These are phyloP conservation scores for Sparidentex hasta DNA, from an alignment of 2,797 vertebrate genomes.

Conservation along the genomic window DNA sequence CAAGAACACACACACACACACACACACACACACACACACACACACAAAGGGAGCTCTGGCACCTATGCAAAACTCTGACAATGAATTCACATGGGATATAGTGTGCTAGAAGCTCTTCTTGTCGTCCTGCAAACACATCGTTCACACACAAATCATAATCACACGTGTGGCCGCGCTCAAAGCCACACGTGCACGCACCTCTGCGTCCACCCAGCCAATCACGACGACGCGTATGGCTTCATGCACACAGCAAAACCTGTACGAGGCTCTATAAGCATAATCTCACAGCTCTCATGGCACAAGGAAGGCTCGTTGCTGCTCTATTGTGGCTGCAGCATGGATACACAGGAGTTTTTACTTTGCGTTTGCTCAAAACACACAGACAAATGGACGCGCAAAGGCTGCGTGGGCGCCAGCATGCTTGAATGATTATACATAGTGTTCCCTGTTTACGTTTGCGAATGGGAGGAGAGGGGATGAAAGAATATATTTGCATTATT, in stretches of 20 bases:
- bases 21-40: constrained; percentile 7
- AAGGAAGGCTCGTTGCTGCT: constrained; percentile 21
- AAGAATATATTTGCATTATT: constrained; percentile 20
- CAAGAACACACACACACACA: constrained; percentile 25
- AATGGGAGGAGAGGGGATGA: neutral
- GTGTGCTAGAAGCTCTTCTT: constrained; percentile 24
- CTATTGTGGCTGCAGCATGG: constrained; percentile 3
- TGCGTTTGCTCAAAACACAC: neutral
- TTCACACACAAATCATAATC: constrained; percentile 45
- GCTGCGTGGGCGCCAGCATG: neutral
- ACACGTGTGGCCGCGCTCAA: constrained; percentile 18
- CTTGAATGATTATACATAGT: neutral
- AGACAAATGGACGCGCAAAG: neutral
- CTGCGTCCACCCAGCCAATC: constrained; percentile 5
- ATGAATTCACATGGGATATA: constrained; percentile 36
- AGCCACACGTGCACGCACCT: constrained; percentile 23
- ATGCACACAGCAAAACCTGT: neutral
- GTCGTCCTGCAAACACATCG: constrained; percentile 29
- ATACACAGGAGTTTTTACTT: neutral
- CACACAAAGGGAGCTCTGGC: constrained; percentile 27
- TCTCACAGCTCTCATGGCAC: constrained; percentile 20
- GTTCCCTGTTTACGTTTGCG: neutral
- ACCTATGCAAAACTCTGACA: constrained; percentile 45
- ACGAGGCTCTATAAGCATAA: constrained; percentile 6
- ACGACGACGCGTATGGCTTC: neutral